phyloP scores from a whole-genome alignment of 2,888 invertebrate species.

The Idaea dimidiata region DNA sequence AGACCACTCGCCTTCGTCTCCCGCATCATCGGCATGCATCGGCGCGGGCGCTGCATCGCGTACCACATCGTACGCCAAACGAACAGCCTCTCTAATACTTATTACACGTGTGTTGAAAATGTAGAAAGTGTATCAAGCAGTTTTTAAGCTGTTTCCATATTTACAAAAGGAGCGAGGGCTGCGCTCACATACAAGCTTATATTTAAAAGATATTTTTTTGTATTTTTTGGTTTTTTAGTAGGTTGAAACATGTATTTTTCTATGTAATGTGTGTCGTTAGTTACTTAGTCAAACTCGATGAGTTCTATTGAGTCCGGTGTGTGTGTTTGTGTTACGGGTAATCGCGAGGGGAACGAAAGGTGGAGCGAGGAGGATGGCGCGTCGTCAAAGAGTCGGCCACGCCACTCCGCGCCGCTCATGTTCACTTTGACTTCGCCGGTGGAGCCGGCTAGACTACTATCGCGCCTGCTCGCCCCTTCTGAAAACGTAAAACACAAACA shows the following conservation, averaged over 20 bases:
- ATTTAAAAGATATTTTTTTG: slow-evolving; percentile 50
- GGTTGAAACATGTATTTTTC: slow-evolving; percentile 27
- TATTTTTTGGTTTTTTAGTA: slow-evolving; percentile 37
- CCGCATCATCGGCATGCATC: slow-evolving; percentile 5
- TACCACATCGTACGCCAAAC: slow-evolving; percentile 33
- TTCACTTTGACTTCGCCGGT: background rate
- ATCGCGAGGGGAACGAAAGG: slow-evolving; percentile 45
- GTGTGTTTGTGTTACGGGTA: slow-evolving; percentile 39
- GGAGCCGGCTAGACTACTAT: slow-evolving; percentile 36
- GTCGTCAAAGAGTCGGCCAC: slow-evolving; percentile 61
- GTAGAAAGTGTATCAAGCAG: slow-evolving; percentile 70
- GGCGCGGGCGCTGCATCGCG: slow-evolving; percentile 26
- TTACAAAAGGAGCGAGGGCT: slow-evolving; percentile 58
- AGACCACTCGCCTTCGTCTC: background rate
- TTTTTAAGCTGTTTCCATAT: slow-evolving; percentile 63
- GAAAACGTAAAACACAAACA: slow-evolving; percentile 33
- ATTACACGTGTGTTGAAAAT: slow-evolving; percentile 64
- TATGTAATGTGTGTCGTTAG: slow-evolving; percentile 22
- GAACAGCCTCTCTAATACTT: slow-evolving; percentile 40
- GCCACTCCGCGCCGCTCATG: slow-evolving; percentile 43
- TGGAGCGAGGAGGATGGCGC: slow-evolving; percentile 62
- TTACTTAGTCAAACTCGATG: slow-evolving; percentile 33
- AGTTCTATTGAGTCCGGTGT: slow-evolving; percentile 42
- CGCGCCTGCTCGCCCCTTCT: slow-evolving; percentile 65
- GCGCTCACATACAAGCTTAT: slow-evolving; percentile 60